Conservation (phyloP, 2,113 vertebrate genomes). For the Paramormyrops kingsleyae region DNA sequence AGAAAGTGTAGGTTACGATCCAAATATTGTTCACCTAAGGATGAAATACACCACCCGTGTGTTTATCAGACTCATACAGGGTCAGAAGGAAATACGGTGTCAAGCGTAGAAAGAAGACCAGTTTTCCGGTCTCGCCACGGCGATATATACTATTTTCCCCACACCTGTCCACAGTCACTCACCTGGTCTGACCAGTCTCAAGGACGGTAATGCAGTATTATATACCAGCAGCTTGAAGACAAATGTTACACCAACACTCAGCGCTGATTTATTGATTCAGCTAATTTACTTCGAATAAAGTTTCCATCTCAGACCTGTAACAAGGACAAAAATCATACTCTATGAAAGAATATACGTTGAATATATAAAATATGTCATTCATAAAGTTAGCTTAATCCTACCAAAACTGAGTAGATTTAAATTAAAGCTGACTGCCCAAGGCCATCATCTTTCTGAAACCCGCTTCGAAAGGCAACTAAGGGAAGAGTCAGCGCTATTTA, state of each 20-base stretch:
- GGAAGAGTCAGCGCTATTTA: conserved; percentile 6
- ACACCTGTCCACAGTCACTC: background rate
- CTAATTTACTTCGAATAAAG: background rate
- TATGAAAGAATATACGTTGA: background rate
- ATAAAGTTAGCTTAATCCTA: background rate
- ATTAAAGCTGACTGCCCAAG: background rate
- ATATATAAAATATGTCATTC: background rate
- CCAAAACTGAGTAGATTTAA: background rate
- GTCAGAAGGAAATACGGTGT: background rate
- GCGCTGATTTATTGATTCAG: background rate
- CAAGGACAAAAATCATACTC: background rate
- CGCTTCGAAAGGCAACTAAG: background rate
- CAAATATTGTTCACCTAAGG: background rate
- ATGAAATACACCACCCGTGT: background rate
- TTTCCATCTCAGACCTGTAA: background rate
- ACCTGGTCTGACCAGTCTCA: conserved; percentile 8
- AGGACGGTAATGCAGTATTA: background rate
- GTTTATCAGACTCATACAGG: background rate
- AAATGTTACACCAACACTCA: background rate
- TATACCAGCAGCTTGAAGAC: background rate
- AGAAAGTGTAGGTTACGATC: background rate
- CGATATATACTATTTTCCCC: background rate
- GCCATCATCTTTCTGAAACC: background rate
- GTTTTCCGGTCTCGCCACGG: background rate
- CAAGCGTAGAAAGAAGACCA: background rate